Percentiles rank a stretch among this genome's conserved stretches.
These are phyloP conservation scores for Elmis aenea DNA, from an alignment of 2,888 invertebrate species.

Conservation along the genomic window DNA sequence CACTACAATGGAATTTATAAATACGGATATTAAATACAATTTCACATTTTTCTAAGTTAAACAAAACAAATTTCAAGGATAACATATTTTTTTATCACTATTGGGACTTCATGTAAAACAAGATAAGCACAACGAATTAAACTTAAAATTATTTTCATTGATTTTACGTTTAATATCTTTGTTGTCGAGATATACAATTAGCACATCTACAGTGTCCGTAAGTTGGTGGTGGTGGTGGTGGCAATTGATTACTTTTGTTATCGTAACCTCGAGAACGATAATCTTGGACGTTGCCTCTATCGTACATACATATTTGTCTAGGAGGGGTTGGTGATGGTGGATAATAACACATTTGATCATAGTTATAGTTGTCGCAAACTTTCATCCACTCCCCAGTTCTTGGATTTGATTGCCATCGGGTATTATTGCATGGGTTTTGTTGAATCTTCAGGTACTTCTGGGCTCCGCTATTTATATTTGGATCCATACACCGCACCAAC, in stretches of 20 bases:
- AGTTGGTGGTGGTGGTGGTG: conserved; percentile 1
- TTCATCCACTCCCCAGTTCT: conserved; percentile 36
- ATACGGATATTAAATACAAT: too few species aligned
- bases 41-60: too few species aligned
- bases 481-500: conserved; percentile 26
- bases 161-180: background rate
- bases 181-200: conserved; percentile 6
- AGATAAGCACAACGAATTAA: background rate
- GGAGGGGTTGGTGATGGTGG: conserved; percentile 1
- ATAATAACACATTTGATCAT: conserved; percentile 1
- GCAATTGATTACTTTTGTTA: background rate
- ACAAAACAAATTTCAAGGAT: too few species aligned
- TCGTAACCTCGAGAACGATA: conserved; percentile 1
- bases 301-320: conserved; percentile 1
- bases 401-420: conserved; percentile 33
- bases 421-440: conserved; percentile 1
- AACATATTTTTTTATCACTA: background rate
- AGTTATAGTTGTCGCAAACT: conserved; percentile 17
- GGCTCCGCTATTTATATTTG: conserved; percentile 5
- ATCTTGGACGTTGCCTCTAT: background rate
- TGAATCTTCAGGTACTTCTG: conserved; percentile 6
- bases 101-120: background rate
- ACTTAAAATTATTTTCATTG: background rate
- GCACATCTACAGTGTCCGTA: conserved; percentile 7
- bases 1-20: too few species aligned